Evolutionary conservation across 2,888 invertebrate genomes (phyloP), one percentile per base, ranked within the genome.

Genomic region (Opisthograptis luteolata): DNA sequence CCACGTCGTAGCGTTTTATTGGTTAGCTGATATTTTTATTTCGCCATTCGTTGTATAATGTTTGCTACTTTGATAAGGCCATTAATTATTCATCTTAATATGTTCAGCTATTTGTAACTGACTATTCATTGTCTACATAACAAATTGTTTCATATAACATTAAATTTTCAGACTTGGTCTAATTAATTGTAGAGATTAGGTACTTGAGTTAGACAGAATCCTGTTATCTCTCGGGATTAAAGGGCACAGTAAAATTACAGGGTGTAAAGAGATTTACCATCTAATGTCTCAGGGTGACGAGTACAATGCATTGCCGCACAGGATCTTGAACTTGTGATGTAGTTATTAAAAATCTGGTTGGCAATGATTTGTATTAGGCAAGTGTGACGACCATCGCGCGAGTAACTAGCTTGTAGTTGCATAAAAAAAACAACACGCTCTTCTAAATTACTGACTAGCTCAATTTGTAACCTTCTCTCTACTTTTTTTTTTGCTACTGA

Each of bases 381-480:
- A n/a, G n/a, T n/a, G n/a, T n/a, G n/a, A n/a, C n/a, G n/a, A n/a
- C n/a, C n/a, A n/a, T n/a, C n/a, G n/a, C n/a, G n/a, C n/a, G n/a
- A n/a, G n/a, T n/a, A n/a, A n/a, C n/a, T n/a, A n/a, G n/a, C n/a
- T n/a, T n/a, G n/a, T n/a, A n/a, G n/a, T n/a, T n/a, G 8, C 24
- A 24, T 24, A n/a, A 25, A 40, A 41, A 42, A 42, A 13, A 41
- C 36, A 41, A 37, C 24, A 44, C 12, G 9, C 10, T 14, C 45
- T 35, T 17, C 19, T 44, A 66, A 70, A 66, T 48, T n/a, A n/a
- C n/a, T n/a, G n/a, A n/a, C n/a, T n/a, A n/a, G n/a, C n/a, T n/a
- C n/a, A n/a, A n/a, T n/a, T n/a, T 54, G 41, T 58, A 56, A 54
- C 73, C 73, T 73, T 72, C 67, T 45, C 60, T 64, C 62, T 63